Conservation (phyloP, 2,888 invertebrate species). For the Rapana venosa region DNA sequence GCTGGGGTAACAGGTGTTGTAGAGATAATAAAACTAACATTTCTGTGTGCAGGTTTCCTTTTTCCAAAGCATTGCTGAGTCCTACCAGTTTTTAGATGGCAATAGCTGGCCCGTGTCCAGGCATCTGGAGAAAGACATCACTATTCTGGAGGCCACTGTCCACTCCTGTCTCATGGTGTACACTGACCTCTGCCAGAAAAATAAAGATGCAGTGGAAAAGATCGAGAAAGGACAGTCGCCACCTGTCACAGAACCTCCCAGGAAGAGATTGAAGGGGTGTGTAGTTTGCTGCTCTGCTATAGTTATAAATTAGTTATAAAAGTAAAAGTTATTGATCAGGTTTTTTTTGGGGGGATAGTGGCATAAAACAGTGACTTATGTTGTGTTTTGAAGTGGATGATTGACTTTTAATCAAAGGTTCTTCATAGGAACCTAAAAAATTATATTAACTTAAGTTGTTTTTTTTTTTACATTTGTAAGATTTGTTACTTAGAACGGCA, state of each 20-base stretch:
- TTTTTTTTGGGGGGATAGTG: too few relatives aligned
- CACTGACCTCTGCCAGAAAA: slow-evolving; percentile 33
- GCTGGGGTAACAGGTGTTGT: too few relatives aligned
- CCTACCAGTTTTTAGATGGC: slow-evolving; percentile 65
- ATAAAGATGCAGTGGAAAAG: slow-evolving; percentile 21
- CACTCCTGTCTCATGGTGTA: slow-evolving; percentile 55
- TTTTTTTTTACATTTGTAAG: too few relatives aligned
- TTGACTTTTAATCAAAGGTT: too few relatives aligned
- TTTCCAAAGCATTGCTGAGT: slow-evolving; percentile 47
- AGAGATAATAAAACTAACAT: too few relatives aligned
- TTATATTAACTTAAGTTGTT: too few relatives aligned
- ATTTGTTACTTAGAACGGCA: too few relatives aligned
- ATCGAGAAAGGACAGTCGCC: slow-evolving; percentile 29
- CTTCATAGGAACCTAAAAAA: too few relatives aligned
- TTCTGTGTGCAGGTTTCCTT: slow-evolving; percentile 48
- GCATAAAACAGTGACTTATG: too few relatives aligned
- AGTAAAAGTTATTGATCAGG: too few relatives aligned
- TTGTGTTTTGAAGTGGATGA: too few relatives aligned
- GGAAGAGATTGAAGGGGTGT: slow-evolving; percentile 57
- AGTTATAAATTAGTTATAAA: neutral
- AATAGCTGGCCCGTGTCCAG: slow-evolving; percentile 74
- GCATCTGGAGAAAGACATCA: slow-evolving; percentile 67
- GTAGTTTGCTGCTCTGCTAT: neutral
- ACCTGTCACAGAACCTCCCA: slow-evolving; percentile 50
- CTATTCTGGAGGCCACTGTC: slow-evolving; percentile 67